Evolutionary conservation across 2,113 vertebrate genomes (phyloP).

Genomic region (Pycnonotus jocosus): DNA sequence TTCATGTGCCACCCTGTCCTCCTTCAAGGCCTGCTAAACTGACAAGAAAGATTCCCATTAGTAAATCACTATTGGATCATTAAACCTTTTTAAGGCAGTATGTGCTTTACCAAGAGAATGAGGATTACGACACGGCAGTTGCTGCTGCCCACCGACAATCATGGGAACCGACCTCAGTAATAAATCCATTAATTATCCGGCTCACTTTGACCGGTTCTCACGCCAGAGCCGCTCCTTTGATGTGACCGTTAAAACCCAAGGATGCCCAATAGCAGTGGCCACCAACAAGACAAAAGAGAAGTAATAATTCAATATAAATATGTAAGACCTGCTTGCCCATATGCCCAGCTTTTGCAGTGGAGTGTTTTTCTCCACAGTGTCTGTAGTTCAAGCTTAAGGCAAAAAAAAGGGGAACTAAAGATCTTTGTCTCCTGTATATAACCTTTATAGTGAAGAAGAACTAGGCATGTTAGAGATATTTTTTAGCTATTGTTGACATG

Average conservation of each 20-base stretch:
- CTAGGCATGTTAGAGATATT: not conserved
- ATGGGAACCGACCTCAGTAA: slow-evolving; percentile 69
- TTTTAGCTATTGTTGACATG: not conserved
- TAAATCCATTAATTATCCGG: slow-evolving; percentile 77
- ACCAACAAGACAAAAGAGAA: slow-evolving; percentile 31
- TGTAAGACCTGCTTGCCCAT: not conserved
- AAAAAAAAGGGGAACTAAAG: not conserved
- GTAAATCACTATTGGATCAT: slow-evolving; percentile 73
- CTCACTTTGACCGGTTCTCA: slow-evolving; percentile 73
- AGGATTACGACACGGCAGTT: slow-evolving; percentile 71
- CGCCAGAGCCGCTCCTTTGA: slow-evolving; percentile 71
- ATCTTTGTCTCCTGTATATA: not conserved
- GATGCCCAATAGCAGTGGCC: slow-evolving; percentile 42
- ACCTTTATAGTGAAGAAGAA: not conserved
- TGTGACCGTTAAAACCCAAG: slow-evolving; percentile 69
- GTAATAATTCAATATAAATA: slow-evolving; percentile 39
- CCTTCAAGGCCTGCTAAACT: slow-evolving; percentile 7
- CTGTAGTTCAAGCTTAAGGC: not conserved
- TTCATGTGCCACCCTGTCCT: not conserved
- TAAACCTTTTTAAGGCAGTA: slow-evolving; percentile 69
- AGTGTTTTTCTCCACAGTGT: not conserved
- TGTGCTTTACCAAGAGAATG: slow-evolving; percentile 73
- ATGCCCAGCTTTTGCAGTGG: not conserved
- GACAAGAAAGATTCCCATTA: slow-evolving; percentile 66
- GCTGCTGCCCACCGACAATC: slow-evolving; percentile 69